A percentile compares a stretch with the other conserved stretches of the same genome.
phyloP scores from a whole-genome alignment of 2,888 invertebrate genomes.

The Galeopsomyia nigrocyanea region DNA sequence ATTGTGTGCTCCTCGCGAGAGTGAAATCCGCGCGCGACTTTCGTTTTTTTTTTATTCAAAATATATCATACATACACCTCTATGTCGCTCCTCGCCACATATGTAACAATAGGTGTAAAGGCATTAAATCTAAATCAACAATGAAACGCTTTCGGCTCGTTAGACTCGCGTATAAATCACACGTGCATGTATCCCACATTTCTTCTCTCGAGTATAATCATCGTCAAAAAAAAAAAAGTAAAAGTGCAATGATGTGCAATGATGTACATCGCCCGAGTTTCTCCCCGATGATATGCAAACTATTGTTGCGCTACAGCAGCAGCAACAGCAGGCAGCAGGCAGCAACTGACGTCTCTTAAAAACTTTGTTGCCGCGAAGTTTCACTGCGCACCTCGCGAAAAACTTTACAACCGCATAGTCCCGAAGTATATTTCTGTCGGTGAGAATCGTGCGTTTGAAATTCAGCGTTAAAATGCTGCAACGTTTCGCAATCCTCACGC shows the following conservation, averaged over 20 bases:
- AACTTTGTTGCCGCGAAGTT: neutral
- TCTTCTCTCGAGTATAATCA: no score
- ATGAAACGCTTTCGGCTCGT: neutral
- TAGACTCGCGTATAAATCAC: neutral
- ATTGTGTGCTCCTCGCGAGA: neutral
- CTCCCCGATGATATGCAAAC: conserved; percentile 62
- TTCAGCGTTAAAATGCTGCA: no score
- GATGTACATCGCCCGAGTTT: conserved; percentile 54
- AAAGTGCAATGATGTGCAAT: conserved; percentile 39
- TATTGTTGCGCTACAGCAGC: conserved; percentile 53
- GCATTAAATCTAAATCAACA: neutral
- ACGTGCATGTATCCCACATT: neutral
- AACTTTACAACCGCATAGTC: neutral
- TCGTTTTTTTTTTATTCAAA: no score
- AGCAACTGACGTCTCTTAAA: no score
- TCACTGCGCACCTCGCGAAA: conserved; percentile 9
- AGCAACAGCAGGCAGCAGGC: no score
- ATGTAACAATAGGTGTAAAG: neutral
- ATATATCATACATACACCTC: no score
- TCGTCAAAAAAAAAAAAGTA: conserved; percentile 51
- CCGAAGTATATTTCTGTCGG: neutral
- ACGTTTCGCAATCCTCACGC: no score
- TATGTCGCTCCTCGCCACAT: no score
- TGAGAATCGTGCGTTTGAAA: neutral
- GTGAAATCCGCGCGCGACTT: no score